phyloP scores from a whole-genome alignment of 2,888 invertebrate genomes.

The Fragum sueziense region DNA sequence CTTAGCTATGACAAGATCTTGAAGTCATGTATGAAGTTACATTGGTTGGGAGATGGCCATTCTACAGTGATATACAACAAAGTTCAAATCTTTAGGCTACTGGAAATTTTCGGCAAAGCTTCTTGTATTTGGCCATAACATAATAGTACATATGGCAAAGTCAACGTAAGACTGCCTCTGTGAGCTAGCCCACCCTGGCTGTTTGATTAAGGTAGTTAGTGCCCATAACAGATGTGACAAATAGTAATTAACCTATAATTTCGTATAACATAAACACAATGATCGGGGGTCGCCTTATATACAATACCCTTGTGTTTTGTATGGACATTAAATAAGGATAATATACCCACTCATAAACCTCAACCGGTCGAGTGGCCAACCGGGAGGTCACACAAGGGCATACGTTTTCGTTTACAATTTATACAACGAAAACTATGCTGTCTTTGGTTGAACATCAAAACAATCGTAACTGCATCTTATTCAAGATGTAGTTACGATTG shows the following conservation, averaged over 20 bases:
- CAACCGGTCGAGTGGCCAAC: slow-evolving; percentile 13
- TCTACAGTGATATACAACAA: no score
- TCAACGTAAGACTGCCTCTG: no score
- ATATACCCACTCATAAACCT: slow-evolving; percentile 15
- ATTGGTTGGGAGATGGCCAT: no score
- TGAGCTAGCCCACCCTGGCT: neutral
- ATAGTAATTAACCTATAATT: slow-evolving; percentile 22
- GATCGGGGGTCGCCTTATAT: neutral
- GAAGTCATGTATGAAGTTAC: no score
- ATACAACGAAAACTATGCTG: slow-evolving; percentile 13
- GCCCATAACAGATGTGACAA: slow-evolving; percentile 12
- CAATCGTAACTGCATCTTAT: no score
- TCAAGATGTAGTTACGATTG: no score
- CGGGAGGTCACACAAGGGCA: slow-evolving; percentile 12
- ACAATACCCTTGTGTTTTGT: slow-evolving; percentile 24
- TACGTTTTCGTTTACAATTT: slow-evolving; percentile 18
- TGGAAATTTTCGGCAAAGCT: no score
- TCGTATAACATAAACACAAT: slow-evolving; percentile 16
- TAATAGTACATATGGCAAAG: no score
- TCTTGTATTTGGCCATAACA: no score
- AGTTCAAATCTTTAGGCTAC: no score
- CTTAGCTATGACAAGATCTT: no score
- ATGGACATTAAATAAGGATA: slow-evolving; percentile 24
- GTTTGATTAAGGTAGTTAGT: neutral
- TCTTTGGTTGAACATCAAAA: no score